Evolutionary conservation across 2,113 vertebrate species (phyloP).

Genomic region (Monopterus albus): DNA sequence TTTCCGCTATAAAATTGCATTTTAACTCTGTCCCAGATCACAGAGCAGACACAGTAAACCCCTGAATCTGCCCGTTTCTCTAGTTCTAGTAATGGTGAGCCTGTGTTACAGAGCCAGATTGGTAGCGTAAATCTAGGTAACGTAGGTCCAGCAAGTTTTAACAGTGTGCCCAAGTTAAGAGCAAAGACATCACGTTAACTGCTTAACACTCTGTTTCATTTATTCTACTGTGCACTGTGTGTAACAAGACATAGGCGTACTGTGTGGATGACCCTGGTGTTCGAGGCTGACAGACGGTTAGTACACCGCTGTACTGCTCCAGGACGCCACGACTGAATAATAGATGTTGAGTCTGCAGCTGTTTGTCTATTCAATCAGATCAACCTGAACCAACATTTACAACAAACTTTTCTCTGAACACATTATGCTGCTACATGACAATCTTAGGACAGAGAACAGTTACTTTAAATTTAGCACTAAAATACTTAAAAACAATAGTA

Average conservation of each 20-base stretch:
- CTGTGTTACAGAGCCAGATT: constrained; percentile 27
- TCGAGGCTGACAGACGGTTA: constrained; percentile 10
- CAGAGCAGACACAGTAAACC: background rate
- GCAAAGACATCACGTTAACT: constrained; percentile 2
- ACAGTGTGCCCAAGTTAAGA: too few species aligned
- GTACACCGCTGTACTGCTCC: background rate
- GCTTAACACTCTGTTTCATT: constrained; percentile 5
- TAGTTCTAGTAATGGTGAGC: background rate
- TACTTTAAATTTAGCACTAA: too few species aligned
- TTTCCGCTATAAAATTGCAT: background rate
- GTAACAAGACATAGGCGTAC: background rate
- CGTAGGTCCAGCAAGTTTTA: background rate
- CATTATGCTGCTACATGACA: too few species aligned
- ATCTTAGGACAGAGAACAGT: too few species aligned
- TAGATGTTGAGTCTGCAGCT: background rate
- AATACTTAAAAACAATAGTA: too few species aligned
- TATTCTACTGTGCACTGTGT: background rate
- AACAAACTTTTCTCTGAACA: too few species aligned
- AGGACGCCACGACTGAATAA: background rate
- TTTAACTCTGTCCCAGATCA: background rate
- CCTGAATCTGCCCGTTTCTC: background rate
- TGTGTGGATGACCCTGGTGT: background rate
- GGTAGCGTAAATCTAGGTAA: constrained; percentile 17
- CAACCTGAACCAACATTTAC: too few species aligned
- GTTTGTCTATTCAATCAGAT: background rate